These are phyloP conservation scores for Zapus hudsonius DNA, from an alignment of 2,113 vertebrate genomes.

Conservation along the genomic window DNA sequence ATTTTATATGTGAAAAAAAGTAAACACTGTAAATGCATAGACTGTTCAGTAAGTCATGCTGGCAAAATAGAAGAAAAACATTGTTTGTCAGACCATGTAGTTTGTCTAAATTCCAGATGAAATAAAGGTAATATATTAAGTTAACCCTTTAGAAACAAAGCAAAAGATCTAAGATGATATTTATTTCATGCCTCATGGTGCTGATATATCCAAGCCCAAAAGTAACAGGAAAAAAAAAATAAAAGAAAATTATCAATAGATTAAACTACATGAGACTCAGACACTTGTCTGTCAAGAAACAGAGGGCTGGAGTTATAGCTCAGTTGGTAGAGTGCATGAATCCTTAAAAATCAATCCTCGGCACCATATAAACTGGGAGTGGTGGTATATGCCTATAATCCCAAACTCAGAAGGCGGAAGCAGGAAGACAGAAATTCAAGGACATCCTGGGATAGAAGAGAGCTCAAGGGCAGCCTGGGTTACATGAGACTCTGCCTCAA, in stretches of 20 bases:
- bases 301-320: background rate
- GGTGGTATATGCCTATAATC: background rate
- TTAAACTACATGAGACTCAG: slow-evolving; percentile 20
- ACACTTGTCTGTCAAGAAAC: background rate
- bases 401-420: background rate
- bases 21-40: background rate
- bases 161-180: background rate
- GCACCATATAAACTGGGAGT: background rate
- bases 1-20: background rate
- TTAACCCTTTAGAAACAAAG: background rate
- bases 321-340: background rate
- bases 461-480: no score
- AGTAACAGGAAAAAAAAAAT: background rate
- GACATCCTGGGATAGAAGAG: no score
- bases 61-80: background rate
- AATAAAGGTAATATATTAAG: background rate
- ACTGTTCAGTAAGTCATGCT: background rate
- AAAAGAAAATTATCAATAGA: background rate
- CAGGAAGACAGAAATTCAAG: background rate
- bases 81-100: background rate
- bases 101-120: background rate
- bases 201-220: background rate
- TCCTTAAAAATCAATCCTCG: background rate
- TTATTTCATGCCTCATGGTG: background rate
- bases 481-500: no score